Evolutionary conservation across 2,888 invertebrate genomes (phyloP).

Genomic region (Meiosimyza platycephala): DNA sequence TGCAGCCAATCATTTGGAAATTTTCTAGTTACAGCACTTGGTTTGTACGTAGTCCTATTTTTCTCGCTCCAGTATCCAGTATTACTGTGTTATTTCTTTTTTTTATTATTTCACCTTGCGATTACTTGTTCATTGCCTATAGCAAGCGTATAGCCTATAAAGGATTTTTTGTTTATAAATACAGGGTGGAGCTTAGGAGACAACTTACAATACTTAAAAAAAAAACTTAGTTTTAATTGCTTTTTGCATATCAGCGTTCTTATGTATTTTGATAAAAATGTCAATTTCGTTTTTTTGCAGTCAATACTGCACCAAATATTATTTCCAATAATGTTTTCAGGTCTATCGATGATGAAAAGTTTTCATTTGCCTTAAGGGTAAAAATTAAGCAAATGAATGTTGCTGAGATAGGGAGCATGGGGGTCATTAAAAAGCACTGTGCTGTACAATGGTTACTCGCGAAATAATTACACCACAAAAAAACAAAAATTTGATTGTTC

Average conservation of each 20-base stretch:
- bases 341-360: conserved; percentile 14
- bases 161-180: no score
- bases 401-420: background rate
- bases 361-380: background rate
- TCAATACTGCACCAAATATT: conserved; percentile 2
- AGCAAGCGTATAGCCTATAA: no score
- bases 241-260: no score
- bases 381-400: background rate
- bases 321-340: background rate
- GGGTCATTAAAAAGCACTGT: background rate
- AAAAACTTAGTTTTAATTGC: no score
- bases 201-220: no score
- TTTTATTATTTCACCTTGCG: no score
- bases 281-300: no score
- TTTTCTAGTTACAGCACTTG: background rate
- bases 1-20: background rate
- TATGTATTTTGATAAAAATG: no score
- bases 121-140: no score
- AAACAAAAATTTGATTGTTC: conserved; percentile 44
- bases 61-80: background rate
- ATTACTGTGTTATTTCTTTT: background rate
- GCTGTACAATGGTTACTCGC: conserved; percentile 6
- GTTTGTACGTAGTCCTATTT: background rate
- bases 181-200: no score
- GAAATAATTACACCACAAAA: conserved; percentile 50